Base-by-base conservation (phyloP, 35 echinoderm and acorn worm species). In the Hemicentrotus pulcherrimus region DNA sequence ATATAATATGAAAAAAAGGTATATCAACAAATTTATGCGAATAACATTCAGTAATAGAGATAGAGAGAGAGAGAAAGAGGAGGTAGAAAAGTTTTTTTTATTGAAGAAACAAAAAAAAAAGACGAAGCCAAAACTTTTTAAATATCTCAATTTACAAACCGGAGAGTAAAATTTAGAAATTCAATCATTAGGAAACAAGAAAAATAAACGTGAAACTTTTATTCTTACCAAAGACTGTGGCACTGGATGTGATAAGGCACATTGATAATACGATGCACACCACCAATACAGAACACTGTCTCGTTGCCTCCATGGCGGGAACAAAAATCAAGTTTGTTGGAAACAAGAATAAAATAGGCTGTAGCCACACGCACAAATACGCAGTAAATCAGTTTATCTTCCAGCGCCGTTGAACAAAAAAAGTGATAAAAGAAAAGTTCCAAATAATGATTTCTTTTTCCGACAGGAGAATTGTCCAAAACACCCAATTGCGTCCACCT, bases 171-270 rank as follows among this genome's bases (percentile, higher is more conserved):
- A 70, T 6, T 24, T 22, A 70, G 18, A 70, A 70, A 70, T 22
- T 70, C 61, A 22, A 78, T 78, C 10, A 15, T 78, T n/a, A 28
- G 5, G 19, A 78, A 78, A 78, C 11, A 59, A 78, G n/a, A 78
- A 78, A 78, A 28, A 71, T 71, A 28, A 7, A 78, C 5, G 19
- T 78, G 4, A 70, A 28, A n/a, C 9, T 4, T n/a, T 30, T 78
- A 78, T 28, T 35, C 91, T 93, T 93, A 93, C 91, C 91, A 14
- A 93, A 93, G 46, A 58, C 48, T 93, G 91, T 93, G 91, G 91
- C 91, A 93, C 91, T 93, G 46, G 91, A 22, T 93, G 91, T 93
- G 47, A 93, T 93, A 93, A 93, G 91, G 91, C 91, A 93, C 91
- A 93, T 93, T 48, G 46, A 93, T 46, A 93, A 31, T 18, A 58